Evolutionary conservation across 2,888 invertebrate genomes (phyloP), one percentile per base, ranked within the genome.

Genomic region (Ormyrus pomaceus): DNA sequence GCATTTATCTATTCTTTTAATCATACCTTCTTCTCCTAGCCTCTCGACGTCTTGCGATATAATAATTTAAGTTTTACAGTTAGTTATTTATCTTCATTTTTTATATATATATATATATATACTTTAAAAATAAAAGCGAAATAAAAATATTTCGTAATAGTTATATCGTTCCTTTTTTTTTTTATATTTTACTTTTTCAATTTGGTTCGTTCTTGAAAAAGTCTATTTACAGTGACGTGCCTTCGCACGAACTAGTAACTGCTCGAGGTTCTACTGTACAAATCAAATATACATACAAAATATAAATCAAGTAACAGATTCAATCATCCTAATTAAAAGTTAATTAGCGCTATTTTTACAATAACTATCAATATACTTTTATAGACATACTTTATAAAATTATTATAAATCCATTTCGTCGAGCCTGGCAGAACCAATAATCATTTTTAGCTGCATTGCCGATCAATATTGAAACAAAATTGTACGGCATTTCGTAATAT

Each of bases 211-310:
- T 45, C 45, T 71, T 58, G 58, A 56, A 61, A 76, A 79, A 76
- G 59, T 71, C 46, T 77, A 81, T 81, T 48, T 81, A 81, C 77
- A 81, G 50, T 69, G n/a, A 56, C 65, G 19, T 77, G 65, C 61
- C 56, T 56, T 71, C 48, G 53, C 75, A 68, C 59, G 34, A 79
- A 76, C 56, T 65, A 79, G 55, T 68, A 59, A 64, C 34, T 51
- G 72, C 56, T 76, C 59, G 19, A 72, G 10, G 50, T 66, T 72
- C 62, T 68, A 71, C 68, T 45, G 19, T 46, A 50, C 62, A 34
- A 34, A 34, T 34, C 34, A 34, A 34, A 4, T 34, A 4, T 34
- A 58, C 10, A 48, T 48, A n/a, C 50, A 11, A 59, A 51, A n/a
- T 51, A 61, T 34, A 3, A 34, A 34, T 34, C 34, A 34, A 34